phyloP scores from a whole-genome alignment of 2,888 invertebrate genomes.

The Teleogryllus oceanicus region DNA sequence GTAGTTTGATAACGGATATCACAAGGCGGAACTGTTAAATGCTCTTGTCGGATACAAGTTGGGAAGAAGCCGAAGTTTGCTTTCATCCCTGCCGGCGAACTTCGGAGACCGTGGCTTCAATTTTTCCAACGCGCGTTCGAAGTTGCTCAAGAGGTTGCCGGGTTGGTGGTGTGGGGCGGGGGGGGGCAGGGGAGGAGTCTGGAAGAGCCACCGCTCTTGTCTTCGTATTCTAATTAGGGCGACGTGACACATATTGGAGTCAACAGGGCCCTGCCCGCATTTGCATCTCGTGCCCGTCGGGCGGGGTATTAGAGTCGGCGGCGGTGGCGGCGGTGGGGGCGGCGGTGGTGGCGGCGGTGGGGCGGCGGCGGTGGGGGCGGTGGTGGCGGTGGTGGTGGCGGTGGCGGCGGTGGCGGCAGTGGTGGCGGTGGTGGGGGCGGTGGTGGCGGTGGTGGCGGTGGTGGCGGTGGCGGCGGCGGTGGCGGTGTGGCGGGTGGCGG shows the following conservation, averaged over 20 bases:
- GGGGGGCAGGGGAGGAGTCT: not conserved
- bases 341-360: not conserved
- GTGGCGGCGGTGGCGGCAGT: no score
- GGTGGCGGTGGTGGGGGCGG: no score
- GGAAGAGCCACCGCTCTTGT: constrained; percentile 3
- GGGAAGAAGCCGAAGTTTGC: constrained; percentile 18
- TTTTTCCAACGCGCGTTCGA: not conserved
- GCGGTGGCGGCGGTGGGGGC: no score
- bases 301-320: not conserved
- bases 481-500: no score
- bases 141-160: not conserved
- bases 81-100: not conserved
- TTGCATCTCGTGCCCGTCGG: not conserved
- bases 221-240: constrained; percentile 7
- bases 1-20: constrained; percentile 18
- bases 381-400: no score
- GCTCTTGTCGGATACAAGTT: constrained; percentile 10
- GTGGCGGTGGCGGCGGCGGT: no score
- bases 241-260: constrained; percentile 18
- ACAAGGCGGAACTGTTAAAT: constrained; percentile 18
- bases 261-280: not conserved
- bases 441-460: not conserved
- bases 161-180: not conserved
- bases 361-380: no score
- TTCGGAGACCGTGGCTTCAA: not conserved